Conservation (phyloP, 1,140 invertebrate genomes). For the Drosophila takahashii region DNA sequence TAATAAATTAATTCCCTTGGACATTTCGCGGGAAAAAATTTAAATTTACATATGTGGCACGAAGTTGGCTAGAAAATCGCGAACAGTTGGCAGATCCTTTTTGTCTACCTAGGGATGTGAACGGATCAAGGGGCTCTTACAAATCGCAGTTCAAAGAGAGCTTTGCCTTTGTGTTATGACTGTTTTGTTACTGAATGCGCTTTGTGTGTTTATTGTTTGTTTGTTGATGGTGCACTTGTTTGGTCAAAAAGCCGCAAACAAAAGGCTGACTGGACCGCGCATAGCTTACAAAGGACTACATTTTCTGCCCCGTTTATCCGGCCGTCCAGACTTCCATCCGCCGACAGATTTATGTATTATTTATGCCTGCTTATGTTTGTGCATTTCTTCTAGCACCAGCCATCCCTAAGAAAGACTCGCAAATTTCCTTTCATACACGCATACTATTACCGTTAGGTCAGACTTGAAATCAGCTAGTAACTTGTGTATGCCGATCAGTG, state of each 20-base stretch:
- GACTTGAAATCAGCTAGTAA: not conserved
- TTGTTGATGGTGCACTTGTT: constrained; percentile 71
- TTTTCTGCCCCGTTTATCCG: constrained; percentile 25
- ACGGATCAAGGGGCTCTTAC: constrained; percentile 40
- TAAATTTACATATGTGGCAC: not conserved
- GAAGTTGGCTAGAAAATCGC: not conserved
- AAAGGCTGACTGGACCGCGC: constrained; percentile 55
- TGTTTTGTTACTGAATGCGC: constrained; percentile 56
- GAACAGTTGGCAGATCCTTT: constrained; percentile 6
- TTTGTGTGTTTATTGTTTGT: constrained; percentile 57
- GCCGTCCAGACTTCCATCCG: constrained; percentile 11
- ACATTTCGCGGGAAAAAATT: not conserved
- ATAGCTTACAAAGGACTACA: constrained; percentile 33
- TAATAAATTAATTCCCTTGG: not conserved
- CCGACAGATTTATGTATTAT: constrained; percentile 52
- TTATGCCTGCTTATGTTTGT: constrained; percentile 62
- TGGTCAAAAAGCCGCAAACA: constrained; percentile 75
- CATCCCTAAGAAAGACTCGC: constrained; percentile 11
- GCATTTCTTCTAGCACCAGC: constrained; percentile 56
- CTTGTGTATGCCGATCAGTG: not conserved
- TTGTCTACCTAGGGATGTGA: constrained; percentile 9
- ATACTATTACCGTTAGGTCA: not conserved
- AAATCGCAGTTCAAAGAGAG: constrained; percentile 67
- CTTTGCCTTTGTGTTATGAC: constrained; percentile 55
- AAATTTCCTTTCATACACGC: too few relatives aligned